A percentile compares a stretch with the other conserved stretches of the same genome.
Evolutionary conservation across 2,888 invertebrate species (phyloP).

Genomic region (Anodontia alba): DNA sequence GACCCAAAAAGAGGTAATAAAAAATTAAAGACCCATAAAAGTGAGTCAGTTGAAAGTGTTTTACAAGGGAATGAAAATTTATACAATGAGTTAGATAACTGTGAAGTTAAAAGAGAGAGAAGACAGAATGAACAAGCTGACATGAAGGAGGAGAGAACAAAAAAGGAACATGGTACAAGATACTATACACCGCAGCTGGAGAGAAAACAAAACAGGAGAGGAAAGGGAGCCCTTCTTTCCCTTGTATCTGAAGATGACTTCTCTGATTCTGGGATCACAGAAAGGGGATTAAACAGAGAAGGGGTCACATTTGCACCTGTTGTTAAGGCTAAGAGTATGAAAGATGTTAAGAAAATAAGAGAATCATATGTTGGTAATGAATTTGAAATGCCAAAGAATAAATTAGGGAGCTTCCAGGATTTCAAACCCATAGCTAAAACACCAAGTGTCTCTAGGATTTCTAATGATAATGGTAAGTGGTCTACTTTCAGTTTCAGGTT

Average conservation of each 20-base stretch:
- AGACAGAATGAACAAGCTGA: background rate
- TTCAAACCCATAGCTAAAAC: constrained; percentile 42
- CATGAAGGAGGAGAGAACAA: background rate
- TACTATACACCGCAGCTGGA: background rate
- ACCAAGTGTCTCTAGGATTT: constrained; percentile 43
- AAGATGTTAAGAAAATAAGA: background rate
- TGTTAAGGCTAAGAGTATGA: background rate
- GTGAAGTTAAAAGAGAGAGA: background rate
- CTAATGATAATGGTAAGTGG: constrained; percentile 40
- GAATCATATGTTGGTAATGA: background rate
- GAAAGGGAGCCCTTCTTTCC: background rate
- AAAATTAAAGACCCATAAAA: background rate
- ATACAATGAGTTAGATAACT: background rate
- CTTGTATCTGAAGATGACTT: constrained; percentile 3
- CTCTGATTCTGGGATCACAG: background rate
- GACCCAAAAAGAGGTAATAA: no score
- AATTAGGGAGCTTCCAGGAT: constrained; percentile 57
- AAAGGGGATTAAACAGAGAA: background rate
- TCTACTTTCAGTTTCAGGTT: background rate
- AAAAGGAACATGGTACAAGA: background rate
- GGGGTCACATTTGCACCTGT: background rate
- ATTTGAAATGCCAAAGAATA: constrained; percentile 49
- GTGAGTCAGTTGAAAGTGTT: background rate
- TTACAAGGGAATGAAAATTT: background rate
- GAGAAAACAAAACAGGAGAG: background rate